phyloP scores from a whole-genome alignment of 2,888 invertebrate genomes.

The Drosophila mayaguana region DNA sequence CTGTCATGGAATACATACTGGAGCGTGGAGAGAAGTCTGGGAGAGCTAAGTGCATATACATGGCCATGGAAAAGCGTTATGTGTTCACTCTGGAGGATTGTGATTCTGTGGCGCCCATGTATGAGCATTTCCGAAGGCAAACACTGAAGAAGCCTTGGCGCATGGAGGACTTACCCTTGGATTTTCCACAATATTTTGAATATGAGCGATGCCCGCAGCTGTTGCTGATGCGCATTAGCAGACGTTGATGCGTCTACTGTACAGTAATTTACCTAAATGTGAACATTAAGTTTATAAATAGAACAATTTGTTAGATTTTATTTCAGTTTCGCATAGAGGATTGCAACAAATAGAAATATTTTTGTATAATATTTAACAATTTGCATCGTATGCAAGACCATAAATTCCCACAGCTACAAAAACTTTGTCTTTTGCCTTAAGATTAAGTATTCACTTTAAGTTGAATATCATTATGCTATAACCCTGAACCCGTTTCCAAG shows the following conservation, averaged over 20 bases:
- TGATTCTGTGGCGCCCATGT: constrained; percentile 94
- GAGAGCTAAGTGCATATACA: constrained; percentile 88
- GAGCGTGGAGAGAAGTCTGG: constrained; percentile 46
- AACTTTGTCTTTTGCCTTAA: constrained; percentile 13
- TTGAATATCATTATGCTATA: constrained; percentile 47
- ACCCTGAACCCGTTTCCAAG: constrained; percentile 48
- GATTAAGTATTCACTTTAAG: constrained; percentile 31
- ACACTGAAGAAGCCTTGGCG: constrained; percentile 85
- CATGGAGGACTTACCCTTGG: constrained; percentile 88
- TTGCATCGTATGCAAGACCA: constrained; percentile 16
- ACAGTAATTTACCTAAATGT: not conserved
- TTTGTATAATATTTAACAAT: constrained; percentile 10
- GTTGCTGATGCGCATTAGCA: constrained; percentile 89
- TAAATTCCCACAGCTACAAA: constrained; percentile 12
- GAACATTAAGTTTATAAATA: constrained; percentile 2
- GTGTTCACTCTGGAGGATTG: constrained; percentile 93
- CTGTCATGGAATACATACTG: constrained; percentile 89
- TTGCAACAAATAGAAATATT: constrained; percentile 20
- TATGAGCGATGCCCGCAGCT: constrained; percentile 92
- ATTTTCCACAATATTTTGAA: constrained; percentile 92
- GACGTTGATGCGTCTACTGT: constrained; percentile 25
- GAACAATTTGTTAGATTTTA: constrained; percentile 21
- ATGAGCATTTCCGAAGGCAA: constrained; percentile 90
- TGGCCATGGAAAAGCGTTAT: constrained; percentile 94
- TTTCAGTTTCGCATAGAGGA: constrained; percentile 5